These are phyloP conservation scores for Danio kyathit DNA, from an alignment of 2,797 vertebrate species.

Conservation along the genomic window DNA sequence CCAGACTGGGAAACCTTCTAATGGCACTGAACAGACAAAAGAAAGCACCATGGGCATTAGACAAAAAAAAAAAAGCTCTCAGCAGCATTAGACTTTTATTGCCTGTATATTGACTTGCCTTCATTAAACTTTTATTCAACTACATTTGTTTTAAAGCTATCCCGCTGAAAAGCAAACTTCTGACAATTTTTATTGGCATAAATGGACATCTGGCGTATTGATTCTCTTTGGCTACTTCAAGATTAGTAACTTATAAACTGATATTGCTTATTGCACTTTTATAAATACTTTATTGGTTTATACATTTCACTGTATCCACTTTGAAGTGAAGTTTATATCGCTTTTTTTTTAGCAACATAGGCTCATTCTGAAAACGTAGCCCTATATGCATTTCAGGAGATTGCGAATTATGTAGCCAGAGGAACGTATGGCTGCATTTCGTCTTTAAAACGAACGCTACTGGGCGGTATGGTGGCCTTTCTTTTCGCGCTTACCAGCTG, in stretches of 20 bases:
- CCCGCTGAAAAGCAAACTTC: slow-evolving; percentile 31
- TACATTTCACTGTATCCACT: background rate
- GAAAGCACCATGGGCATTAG: slow-evolving; percentile 21
- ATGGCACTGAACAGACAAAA: slow-evolving; percentile 33
- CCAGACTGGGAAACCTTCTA: slow-evolving; percentile 35
- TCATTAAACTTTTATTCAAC: slow-evolving; percentile 59
- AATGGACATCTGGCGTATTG: background rate
- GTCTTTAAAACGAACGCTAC: too few species aligned
- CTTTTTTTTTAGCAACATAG: too few species aligned
- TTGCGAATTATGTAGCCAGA: too few species aligned
- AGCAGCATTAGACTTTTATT: slow-evolving; percentile 39
- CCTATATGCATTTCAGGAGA: too few species aligned
- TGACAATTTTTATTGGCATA: slow-evolving; percentile 24
- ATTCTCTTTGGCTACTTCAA: slow-evolving; percentile 24
- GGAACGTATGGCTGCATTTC: too few species aligned
- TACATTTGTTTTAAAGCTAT: slow-evolving; percentile 45
- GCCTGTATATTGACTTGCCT: slow-evolving; percentile 25
- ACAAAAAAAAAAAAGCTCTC: slow-evolving; percentile 13
- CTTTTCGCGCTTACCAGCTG: too few species aligned
- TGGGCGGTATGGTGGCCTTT: too few species aligned
- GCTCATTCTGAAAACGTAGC: too few species aligned
- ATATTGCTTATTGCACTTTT: background rate
- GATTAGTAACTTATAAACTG: background rate
- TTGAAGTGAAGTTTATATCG: too few species aligned
- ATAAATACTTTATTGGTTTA: background rate